phyloP scores from a whole-genome alignment of 2,113 vertebrate species.

The Ginglymostoma cirratum region DNA sequence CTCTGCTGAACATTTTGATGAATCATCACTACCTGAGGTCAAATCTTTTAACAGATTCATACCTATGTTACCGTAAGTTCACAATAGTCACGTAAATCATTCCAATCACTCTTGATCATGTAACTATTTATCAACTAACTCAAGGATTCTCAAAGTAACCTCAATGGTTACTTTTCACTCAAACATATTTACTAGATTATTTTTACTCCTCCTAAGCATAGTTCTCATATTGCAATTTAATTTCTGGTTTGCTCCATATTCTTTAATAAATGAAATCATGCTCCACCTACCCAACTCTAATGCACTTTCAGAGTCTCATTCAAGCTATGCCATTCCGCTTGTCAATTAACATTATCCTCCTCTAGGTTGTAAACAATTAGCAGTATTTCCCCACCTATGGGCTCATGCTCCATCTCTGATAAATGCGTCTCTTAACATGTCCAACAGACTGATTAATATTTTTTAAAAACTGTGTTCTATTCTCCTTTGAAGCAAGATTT shows the following conservation, averaged over 20 bases:
- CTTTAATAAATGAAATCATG: neutral
- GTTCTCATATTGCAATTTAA: neutral
- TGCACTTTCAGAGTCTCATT: neutral
- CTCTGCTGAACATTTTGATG: constrained; percentile 1
- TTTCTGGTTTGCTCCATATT: neutral
- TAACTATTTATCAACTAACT: neutral
- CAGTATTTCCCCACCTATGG: too few species aligned
- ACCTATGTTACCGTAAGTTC: too few species aligned
- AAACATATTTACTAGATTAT: neutral
- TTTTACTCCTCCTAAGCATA: neutral
- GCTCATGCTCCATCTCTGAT: too few species aligned
- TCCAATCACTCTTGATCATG: neutral
- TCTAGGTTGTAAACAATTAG: neutral
- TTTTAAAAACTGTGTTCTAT: too few species aligned
- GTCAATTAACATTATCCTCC: neutral
- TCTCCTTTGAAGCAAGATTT: neutral
- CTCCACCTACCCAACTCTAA: neutral
- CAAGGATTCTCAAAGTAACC: neutral
- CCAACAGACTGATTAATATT: too few species aligned
- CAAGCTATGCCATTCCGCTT: neutral
- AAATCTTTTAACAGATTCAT: neutral
- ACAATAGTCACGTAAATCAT: neutral
- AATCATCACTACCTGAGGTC: neutral
- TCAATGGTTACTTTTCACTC: neutral
- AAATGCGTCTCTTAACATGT: too few species aligned